Evolutionary conservation across 2,888 invertebrate genomes (phyloP).

Genomic region (Tipula confusa): DNA sequence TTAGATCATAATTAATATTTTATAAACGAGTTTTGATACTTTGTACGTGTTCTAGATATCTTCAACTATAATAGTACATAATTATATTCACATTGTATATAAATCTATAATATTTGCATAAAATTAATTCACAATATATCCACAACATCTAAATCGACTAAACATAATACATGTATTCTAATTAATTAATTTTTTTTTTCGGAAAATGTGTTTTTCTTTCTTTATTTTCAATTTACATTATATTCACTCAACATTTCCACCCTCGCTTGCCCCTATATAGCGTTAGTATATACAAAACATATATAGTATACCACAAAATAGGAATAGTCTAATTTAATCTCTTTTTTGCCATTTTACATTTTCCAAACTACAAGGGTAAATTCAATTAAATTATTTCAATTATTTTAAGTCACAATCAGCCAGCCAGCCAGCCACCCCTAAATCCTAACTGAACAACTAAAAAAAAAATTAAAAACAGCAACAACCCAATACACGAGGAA

Average conservation of each 20-base stretch:
- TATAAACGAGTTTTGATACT: too few relatives aligned
- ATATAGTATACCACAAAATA: background rate
- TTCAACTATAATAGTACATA: background rate
- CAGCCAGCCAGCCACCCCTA: conserved; percentile 20
- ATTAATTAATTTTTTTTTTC: background rate
- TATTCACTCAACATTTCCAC: background rate
- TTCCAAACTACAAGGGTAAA: conserved; percentile 25
- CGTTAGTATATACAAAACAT: background rate
- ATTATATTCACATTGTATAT: background rate
- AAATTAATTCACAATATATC: background rate
- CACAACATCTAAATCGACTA: background rate
- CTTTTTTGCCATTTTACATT: conserved; percentile 5
- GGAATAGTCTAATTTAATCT: conserved; percentile 25
- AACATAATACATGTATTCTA: background rate
- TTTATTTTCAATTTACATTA: conserved; percentile 4
- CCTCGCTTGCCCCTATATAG: background rate
- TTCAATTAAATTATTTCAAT: conserved; percentile 25
- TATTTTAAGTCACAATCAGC: conserved; percentile 20
- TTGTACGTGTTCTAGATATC: background rate
- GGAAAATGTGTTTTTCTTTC: background rate
- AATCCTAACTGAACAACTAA: conserved; percentile 12
- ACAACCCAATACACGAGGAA: background rate
- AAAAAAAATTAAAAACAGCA: background rate
- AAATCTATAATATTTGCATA: background rate
- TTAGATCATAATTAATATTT: too few relatives aligned